Percentiles rank a stretch among this genome's conserved stretches.
Conservation (phyloP, 2,888 invertebrate genomes). For the Lottia gigantea region DNA sequence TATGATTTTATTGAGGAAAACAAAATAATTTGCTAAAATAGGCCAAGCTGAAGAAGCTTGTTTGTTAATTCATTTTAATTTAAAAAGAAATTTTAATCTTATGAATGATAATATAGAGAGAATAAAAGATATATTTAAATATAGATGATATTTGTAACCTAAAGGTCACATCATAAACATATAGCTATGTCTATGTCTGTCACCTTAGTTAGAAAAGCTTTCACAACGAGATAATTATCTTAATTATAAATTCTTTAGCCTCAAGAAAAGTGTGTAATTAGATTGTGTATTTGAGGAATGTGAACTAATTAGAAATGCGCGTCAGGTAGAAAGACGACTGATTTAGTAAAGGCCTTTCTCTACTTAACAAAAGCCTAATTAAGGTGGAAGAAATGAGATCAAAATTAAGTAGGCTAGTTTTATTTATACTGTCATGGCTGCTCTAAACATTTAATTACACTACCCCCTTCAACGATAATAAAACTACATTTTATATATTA, state of each 20-base stretch:
- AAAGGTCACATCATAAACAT: constrained; percentile 1
- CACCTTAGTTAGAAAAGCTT: constrained; percentile 11
- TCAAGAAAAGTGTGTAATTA: constrained; percentile 11
- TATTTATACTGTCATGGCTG: constrained; percentile 5
- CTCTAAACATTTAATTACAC: background rate
- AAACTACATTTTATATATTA: background rate
- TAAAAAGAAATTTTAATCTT: too few species aligned
- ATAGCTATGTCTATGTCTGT: background rate
- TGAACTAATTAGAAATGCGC: constrained; percentile 25
- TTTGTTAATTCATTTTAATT: too few species aligned
- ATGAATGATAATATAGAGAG: too few species aligned
- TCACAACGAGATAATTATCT: constrained; percentile 10
- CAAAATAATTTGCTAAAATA: too few species aligned
- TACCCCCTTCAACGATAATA: background rate
- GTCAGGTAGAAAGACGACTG: constrained; percentile 22
- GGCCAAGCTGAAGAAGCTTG: too few species aligned
- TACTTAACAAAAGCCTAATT: constrained; percentile 17
- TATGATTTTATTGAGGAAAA: too few species aligned
- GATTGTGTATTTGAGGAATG: constrained; percentile 13
- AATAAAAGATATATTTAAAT: too few species aligned
- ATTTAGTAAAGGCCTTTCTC: constrained; percentile 19
- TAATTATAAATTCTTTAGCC: constrained; percentile 11
- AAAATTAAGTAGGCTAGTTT: constrained; percentile 8
- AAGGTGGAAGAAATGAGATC: constrained; percentile 11
- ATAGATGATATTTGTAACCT: too few species aligned